Base-by-base conservation (phyloP, 2,888 invertebrate genomes). In the Teleogryllus oceanicus region DNA sequence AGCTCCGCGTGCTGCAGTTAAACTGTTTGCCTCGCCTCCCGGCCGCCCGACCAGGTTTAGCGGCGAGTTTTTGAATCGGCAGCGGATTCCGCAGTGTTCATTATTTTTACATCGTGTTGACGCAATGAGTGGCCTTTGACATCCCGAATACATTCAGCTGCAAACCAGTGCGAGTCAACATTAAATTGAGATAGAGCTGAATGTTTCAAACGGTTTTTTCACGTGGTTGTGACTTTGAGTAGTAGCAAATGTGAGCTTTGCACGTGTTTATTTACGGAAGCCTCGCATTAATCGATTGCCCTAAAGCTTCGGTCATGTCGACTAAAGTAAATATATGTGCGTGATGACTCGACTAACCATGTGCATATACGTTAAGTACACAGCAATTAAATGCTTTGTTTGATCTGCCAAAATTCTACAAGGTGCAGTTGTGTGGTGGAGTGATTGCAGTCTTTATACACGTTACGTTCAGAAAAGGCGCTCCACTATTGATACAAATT, bases 401-500 rank as follows among this genome's bases (percentile, higher is more conserved):
- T 62, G 62, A n/a, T 62, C 37, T 37, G 37, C 37, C 37, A 37
- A 37, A 37, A 37, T 62, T 62, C 62, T 12, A 13, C 62, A n/a
- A 62, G 13, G 62, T 62, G 62, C 62, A 62, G 8, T 3, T 62
- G 37, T 37, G 37, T 37, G 37, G 37, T 5, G 37, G 37, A 37
- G 37, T 37, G 37, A 37, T 37, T 37, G 37, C 37, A 37, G 37
- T 37, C 37, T 37, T 37, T 37, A 37, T 37, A 37, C 8, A 37
- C 8, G 37, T 37, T 37, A 8, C 37, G 37, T 37, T 37, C 37
- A 37, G 37, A 78, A 78, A 78, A 16, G 74, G 18, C n/a, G 62
- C 4, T 24, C 62, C 37, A 62, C 51, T 62, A n/a, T 62, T 78
- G 50, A 78, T 16, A 62, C 50, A 78, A 24, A 78, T 62, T 78